Conservation (phyloP, 2,113 vertebrate genomes). For the Triplophysa siluroides region DNA sequence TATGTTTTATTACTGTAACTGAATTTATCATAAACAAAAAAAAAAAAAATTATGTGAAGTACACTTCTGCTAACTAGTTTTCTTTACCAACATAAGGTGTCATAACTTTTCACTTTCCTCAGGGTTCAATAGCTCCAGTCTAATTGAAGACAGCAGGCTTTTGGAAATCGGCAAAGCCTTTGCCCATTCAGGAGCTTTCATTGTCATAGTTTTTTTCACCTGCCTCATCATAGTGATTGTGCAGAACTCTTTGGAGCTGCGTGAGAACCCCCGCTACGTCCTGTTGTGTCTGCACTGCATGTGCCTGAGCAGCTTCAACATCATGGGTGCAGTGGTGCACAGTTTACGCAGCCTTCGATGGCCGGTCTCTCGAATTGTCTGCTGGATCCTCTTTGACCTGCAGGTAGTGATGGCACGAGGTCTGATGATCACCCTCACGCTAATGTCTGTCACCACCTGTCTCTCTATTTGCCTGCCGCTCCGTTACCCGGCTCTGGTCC, state of each 20-base stretch:
- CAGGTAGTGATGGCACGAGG: slow-evolving; percentile 64
- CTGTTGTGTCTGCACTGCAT: slow-evolving; percentile 66
- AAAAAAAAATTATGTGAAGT: background rate
- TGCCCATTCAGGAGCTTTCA: slow-evolving; percentile 59
- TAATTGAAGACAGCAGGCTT: slow-evolving; percentile 40
- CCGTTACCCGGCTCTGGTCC: slow-evolving; percentile 36
- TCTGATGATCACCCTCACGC: slow-evolving; percentile 65
- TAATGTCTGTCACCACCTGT: slow-evolving; percentile 66
- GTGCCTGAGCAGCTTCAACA: slow-evolving; percentile 63
- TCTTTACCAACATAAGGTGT: background rate
- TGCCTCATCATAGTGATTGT: slow-evolving; percentile 56
- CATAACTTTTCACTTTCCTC: background rate
- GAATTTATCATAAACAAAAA: too few species aligned
- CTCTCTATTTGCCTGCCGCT: slow-evolving; percentile 64
- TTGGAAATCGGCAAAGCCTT: slow-evolving; percentile 58
- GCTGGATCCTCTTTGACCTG: slow-evolving; percentile 64
- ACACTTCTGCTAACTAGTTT: background rate
- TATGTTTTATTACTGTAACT: too few species aligned
- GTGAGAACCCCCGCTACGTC: slow-evolving; percentile 55
- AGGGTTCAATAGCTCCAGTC: slow-evolving; percentile 57
- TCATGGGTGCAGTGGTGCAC: slow-evolving; percentile 54
- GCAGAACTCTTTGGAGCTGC: slow-evolving; percentile 51
- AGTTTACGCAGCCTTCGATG: slow-evolving; percentile 46
- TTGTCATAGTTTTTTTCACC: slow-evolving; percentile 55
- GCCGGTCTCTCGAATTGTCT: slow-evolving; percentile 50